These are phyloP conservation scores for Oostethus manadensis DNA, from an alignment of 2,113 vertebrate species.

Conservation along the genomic window DNA sequence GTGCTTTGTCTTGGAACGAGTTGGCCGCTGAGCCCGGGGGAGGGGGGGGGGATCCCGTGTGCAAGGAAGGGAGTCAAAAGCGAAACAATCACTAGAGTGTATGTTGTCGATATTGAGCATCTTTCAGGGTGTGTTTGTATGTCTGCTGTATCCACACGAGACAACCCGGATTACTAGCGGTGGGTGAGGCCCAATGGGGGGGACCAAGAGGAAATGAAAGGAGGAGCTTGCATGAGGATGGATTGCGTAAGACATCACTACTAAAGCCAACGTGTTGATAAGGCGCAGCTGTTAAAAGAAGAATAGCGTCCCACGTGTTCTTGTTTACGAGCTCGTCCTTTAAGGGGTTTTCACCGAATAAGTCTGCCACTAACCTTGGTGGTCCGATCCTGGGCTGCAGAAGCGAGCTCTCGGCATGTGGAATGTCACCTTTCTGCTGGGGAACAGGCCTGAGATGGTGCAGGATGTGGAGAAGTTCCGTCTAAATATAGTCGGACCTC, in stretches of 20 bases:
- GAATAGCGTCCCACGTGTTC: constrained; percentile 28
- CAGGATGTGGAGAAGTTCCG: too few species aligned
- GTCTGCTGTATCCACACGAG: constrained; percentile 8
- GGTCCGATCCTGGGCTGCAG: too few species aligned
- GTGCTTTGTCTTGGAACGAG: constrained; percentile 53
- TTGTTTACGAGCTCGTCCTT: constrained; percentile 6
- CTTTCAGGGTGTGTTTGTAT: constrained; percentile 8
- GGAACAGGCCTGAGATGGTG: too few species aligned
- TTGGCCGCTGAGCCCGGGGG: constrained; percentile 21
- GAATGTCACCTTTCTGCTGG: too few species aligned
- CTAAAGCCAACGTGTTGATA: constrained; percentile 53
- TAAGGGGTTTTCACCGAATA: background rate
- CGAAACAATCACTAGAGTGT: background rate
- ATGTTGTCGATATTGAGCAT: background rate
- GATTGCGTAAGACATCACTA: constrained; percentile 48
- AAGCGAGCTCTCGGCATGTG: too few species aligned
- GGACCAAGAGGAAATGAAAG: constrained; percentile 54
- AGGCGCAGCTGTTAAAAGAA: constrained; percentile 61
- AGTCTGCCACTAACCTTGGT: too few species aligned
- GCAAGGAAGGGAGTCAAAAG: constrained; percentile 10
- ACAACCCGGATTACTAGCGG: background rate
- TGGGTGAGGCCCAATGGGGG: constrained; percentile 40
- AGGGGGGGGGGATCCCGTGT: constrained; percentile 40
- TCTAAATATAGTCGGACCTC: too few species aligned
- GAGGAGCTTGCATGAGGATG: constrained; percentile 29